These are phyloP conservation scores for Drosophila pegasa DNA, from an alignment of 2,888 invertebrate species.

Conservation along the genomic window DNA sequence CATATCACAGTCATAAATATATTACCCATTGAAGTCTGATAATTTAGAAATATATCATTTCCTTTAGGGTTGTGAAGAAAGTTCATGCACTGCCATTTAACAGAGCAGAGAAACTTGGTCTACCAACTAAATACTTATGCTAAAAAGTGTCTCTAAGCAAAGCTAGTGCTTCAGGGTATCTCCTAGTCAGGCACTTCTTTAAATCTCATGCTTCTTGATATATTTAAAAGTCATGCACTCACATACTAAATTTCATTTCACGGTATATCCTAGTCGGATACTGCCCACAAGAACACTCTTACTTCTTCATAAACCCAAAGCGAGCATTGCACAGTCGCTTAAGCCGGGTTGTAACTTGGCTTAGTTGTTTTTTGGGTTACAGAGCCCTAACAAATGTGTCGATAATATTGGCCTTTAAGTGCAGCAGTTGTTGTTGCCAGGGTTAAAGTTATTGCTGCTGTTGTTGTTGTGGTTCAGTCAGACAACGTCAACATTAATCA, in stretches of 20 bases:
- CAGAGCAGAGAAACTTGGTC: too few relatives aligned
- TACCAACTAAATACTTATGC: too few relatives aligned
- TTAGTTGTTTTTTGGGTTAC: slow-evolving; percentile 3
- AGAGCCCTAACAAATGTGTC: slow-evolving; percentile 44
- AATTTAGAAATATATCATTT: too few relatives aligned
- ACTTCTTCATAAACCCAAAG: neutral
- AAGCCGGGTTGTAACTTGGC: neutral
- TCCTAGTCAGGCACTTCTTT: neutral
- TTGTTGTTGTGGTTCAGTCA: slow-evolving; percentile 20
- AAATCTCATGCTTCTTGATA: too few relatives aligned
- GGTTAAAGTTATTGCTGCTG: slow-evolving; percentile 16
- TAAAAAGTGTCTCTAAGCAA: too few relatives aligned
- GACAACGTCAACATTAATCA: slow-evolving; percentile 74
- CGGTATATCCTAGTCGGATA: neutral
- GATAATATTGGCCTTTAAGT: slow-evolving; percentile 55
- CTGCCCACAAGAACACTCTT: neutral
- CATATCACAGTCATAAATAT: too few relatives aligned
- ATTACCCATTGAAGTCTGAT: too few relatives aligned
- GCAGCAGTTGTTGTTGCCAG: slow-evolving; percentile 27
- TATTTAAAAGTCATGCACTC: too few relatives aligned
- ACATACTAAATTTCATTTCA: too few relatives aligned
- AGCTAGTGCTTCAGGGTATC: neutral
- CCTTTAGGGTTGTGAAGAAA: too few relatives aligned
- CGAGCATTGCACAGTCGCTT: neutral
- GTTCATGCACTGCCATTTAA: too few relatives aligned